These are phyloP conservation scores for Lasiurus borealis DNA, from an alignment of 2,113 vertebrate genomes.

Conservation along the genomic window DNA sequence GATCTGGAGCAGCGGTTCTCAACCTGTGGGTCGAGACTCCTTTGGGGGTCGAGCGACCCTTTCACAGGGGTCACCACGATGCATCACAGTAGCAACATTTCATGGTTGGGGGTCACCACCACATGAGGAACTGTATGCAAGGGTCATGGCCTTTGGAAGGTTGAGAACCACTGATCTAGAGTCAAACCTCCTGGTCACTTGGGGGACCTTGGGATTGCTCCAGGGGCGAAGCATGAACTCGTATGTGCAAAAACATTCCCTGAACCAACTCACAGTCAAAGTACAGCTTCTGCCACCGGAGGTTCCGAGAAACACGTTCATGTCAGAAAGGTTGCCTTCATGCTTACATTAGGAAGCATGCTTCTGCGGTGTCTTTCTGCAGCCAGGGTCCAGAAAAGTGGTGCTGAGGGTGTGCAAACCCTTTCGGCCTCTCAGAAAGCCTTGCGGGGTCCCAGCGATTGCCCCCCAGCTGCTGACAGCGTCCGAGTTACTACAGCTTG, in stretches of 20 bases:
- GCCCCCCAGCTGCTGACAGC: rapidly evolving
- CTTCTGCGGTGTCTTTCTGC: neutral
- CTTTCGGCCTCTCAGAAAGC: neutral
- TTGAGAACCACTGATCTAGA: neutral
- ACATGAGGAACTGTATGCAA: no score
- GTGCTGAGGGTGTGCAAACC: neutral
- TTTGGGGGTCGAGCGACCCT: no score
- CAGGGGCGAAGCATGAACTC: neutral
- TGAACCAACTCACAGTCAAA: neutral
- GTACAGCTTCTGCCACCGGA: neutral
- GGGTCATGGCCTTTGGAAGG: no score
- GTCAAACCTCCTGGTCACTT: neutral
- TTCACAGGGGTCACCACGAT: no score
- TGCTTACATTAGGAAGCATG: neutral
- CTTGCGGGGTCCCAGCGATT: rapidly evolving
- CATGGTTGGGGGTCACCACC: no score
- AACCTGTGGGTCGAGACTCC: no score
- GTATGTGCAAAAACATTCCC: neutral
- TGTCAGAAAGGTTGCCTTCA: neutral
- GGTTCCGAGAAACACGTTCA: neutral
- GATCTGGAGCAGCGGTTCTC: no score
- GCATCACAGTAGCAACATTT: no score
- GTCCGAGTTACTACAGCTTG: neutral
- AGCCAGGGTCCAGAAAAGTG: neutral
- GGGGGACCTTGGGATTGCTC: neutral